Conservation (phyloP, 2,888 invertebrate genomes). For the Notodromas monacha region DNA sequence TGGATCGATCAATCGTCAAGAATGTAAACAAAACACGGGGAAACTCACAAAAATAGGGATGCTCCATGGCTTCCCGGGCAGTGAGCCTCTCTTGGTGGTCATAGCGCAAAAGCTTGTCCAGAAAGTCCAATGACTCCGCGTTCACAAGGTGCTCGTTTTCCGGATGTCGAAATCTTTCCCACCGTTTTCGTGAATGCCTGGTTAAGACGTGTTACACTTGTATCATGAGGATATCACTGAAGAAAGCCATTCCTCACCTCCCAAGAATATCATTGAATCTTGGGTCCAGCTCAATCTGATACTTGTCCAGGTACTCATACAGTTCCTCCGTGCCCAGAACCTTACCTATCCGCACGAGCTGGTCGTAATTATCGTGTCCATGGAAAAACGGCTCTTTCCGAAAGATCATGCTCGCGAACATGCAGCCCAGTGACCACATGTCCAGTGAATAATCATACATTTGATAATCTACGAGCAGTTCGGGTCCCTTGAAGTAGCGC, state of each 20-base stretch:
- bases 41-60: conserved; percentile 97
- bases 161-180: conserved; percentile 96
- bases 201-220: too few species aligned
- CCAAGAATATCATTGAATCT: conserved; percentile 96
- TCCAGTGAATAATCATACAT: conserved; percentile 99
- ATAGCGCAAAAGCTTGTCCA: conserved; percentile 92
- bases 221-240: too few species aligned
- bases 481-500: too few species aligned
- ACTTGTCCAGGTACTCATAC: conserved; percentile 96
- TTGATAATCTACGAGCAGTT: too few species aligned
- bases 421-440: conserved; percentile 99
- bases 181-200: conserved; percentile 94
- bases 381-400: too few species aligned
- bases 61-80: conserved; percentile 97
- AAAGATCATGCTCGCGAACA: conserved; percentile 99
- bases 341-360: conserved; percentile 92
- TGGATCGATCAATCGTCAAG: too few species aligned
- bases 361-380: too few species aligned
- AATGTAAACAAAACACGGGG: too few species aligned
- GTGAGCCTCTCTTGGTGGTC: conserved; percentile 91
- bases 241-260: too few species aligned
- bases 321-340: conserved; percentile 97
- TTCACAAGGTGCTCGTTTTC: conserved; percentile 97
- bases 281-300: too few species aligned
- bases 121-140: conserved; percentile 88